Evolutionary conservation across 2,888 invertebrate species (phyloP).

Genomic region (Aphidius colemani): DNA sequence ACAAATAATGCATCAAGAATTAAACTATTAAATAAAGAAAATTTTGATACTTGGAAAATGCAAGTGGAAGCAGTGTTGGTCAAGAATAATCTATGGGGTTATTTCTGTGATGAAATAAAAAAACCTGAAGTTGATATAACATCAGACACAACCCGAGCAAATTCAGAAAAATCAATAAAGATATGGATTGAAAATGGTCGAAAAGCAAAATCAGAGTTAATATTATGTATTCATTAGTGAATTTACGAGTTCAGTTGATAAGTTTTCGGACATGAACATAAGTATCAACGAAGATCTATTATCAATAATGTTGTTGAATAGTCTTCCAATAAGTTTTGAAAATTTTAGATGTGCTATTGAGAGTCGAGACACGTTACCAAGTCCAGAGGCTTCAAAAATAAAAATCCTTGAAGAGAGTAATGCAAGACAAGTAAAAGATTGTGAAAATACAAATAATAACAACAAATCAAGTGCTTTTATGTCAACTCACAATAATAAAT

Average conservation of each 20-base stretch:
- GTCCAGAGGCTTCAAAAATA: slow-evolving; percentile 25
- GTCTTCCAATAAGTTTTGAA: slow-evolving; percentile 28
- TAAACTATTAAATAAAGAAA: too few species aligned
- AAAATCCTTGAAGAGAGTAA: slow-evolving; percentile 30
- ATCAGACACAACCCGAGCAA: too few species aligned
- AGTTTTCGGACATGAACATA: slow-evolving; percentile 29
- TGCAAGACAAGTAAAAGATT: slow-evolving; percentile 5
- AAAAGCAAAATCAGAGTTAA: background rate
- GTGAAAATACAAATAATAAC: background rate
- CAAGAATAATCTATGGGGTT: too few species aligned
- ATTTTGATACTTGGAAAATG: too few species aligned
- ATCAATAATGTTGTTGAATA: slow-evolving; percentile 26
- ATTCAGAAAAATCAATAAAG: too few species aligned
- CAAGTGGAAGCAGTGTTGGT: too few species aligned
- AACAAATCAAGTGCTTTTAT: background rate
- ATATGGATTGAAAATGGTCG: too few species aligned
- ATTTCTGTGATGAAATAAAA: too few species aligned
- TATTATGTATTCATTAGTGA: slow-evolving; percentile 14
- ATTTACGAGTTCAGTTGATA: slow-evolving; percentile 29
- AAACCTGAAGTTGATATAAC: too few species aligned
- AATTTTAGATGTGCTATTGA: slow-evolving; percentile 32
- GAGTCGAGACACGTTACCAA: slow-evolving; percentile 27
- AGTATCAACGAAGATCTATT: slow-evolving; percentile 26
- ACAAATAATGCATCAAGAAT: too few species aligned
- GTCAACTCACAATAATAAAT: slow-evolving; percentile 1